Conservation (phyloP, 2,797 vertebrate genomes). For the Gallirallus australis region DNA sequence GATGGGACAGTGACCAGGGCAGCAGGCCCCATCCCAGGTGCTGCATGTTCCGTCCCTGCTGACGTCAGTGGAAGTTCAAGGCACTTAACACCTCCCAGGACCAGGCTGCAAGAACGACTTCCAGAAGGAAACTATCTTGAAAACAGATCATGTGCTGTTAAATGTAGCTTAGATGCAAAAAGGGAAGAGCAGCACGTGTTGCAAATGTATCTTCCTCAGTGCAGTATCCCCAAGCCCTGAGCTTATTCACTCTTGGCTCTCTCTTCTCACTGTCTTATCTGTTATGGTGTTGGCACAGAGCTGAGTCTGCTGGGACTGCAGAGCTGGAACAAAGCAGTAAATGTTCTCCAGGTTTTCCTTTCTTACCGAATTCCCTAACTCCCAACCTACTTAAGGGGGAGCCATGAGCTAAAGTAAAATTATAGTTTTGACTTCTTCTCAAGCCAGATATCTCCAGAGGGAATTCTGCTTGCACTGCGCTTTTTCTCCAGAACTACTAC, state of each 20-base stretch:
- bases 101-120: conserved; percentile 10
- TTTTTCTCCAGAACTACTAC: conserved; percentile 40
- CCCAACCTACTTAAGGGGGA: conserved; percentile 74
- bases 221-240: conserved; percentile 30
- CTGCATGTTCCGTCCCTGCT: not conserved
- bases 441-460: conserved; percentile 63
- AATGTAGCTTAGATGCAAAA: conserved; percentile 40
- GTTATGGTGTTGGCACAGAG: conserved; percentile 70
- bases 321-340: conserved; percentile 60
- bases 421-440: conserved; percentile 75
- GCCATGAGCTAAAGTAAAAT: conserved; percentile 74
- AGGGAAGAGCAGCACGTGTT: conserved; percentile 20
- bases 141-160: conserved; percentile 59
- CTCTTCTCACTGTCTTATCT: conserved; percentile 70
- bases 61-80: conserved; percentile 40
- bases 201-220: conserved; percentile 50
- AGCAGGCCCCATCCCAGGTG: not conserved
- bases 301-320: conserved; percentile 41
- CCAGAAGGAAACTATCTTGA: conserved; percentile 63
- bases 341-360: conserved; percentile 77
- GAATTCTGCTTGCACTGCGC: conserved; percentile 20
- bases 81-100: conserved; percentile 61
- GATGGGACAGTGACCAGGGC: rapidly evolving
- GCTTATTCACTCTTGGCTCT: conserved; percentile 71
- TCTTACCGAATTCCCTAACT: conserved; percentile 74